phyloP scores from a whole-genome alignment of 2,888 invertebrate species.

The Allygus modestus region DNA sequence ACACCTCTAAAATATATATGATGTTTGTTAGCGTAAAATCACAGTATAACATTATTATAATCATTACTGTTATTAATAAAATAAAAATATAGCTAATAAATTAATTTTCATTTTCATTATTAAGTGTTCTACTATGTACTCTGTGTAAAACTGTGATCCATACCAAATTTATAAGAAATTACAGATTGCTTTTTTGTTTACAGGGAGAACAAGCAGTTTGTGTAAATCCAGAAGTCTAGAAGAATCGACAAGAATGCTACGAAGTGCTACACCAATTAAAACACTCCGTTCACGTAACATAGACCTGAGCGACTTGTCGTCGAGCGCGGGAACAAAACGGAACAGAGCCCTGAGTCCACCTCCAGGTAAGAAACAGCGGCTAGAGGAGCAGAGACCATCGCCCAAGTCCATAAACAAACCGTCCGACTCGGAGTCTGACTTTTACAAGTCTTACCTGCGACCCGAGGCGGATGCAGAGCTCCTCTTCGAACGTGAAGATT shows the following conservation, averaged over 20 bases:
- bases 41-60: too few relatives aligned
- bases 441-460: constrained; percentile 29
- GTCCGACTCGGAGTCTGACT: constrained; percentile 20
- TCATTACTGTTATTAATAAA: too few relatives aligned
- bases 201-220: constrained; percentile 9
- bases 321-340: background rate
- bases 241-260: constrained; percentile 69
- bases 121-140: too few relatives aligned
- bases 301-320: constrained; percentile 68
- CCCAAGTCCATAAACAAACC: constrained; percentile 2
- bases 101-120: too few relatives aligned
- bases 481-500: background rate
- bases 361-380: constrained; percentile 17
- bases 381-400: constrained; percentile 27
- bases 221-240: constrained; percentile 51
- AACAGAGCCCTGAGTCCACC: constrained; percentile 27
- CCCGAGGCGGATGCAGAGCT: background rate
- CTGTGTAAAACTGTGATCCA: too few relatives aligned
- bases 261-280: constrained; percentile 74
- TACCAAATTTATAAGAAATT: too few relatives aligned
- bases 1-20: too few relatives aligned
- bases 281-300: constrained; percentile 74
- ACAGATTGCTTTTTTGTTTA: background rate
- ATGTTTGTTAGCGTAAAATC: too few relatives aligned
- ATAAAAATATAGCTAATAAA: too few relatives aligned